Evolutionary conservation across 64 coral and sea anemone species (phyloP).

Genomic region (Dendronephthya gigantea): DNA sequence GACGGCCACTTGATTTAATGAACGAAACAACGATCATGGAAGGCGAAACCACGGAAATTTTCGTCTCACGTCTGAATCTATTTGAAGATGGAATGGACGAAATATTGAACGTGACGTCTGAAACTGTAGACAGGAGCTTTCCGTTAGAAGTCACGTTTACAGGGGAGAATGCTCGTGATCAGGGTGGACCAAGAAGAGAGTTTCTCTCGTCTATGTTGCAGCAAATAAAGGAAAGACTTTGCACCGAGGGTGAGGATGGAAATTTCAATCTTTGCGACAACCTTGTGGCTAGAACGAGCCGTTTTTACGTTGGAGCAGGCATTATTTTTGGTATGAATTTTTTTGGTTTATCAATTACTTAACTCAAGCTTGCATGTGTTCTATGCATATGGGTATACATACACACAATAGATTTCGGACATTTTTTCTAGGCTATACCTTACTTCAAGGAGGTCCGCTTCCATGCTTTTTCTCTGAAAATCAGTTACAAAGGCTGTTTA

Average conservation of each 20-base stretch:
- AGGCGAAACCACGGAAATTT: not conserved
- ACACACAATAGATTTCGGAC: not conserved
- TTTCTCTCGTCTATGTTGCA: not conserved
- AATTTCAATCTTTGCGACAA: not conserved
- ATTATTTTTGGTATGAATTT: not conserved
- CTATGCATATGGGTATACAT: no score
- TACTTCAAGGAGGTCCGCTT: constrained; percentile 5
- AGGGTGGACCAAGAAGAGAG: not conserved
- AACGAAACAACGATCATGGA: not conserved
- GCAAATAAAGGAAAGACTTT: not conserved
- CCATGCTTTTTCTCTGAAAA: not conserved
- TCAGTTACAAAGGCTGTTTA: not conserved
- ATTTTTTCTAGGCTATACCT: not conserved
- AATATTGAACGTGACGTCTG: not conserved
- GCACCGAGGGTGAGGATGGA: not conserved
- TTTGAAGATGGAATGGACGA: constrained; percentile 1
- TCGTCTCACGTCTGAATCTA: not conserved
- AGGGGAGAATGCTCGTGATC: not conserved
- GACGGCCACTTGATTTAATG: not conserved
- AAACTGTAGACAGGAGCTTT: not conserved
- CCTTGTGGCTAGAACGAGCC: not conserved
- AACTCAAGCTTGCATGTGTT: not conserved
- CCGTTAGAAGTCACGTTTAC: no score
- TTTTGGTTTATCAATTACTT: not conserved
- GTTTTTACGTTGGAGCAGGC: not conserved